phyloP scores from a whole-genome alignment of 2,113 vertebrate genomes.

The Calidris pugnax region DNA sequence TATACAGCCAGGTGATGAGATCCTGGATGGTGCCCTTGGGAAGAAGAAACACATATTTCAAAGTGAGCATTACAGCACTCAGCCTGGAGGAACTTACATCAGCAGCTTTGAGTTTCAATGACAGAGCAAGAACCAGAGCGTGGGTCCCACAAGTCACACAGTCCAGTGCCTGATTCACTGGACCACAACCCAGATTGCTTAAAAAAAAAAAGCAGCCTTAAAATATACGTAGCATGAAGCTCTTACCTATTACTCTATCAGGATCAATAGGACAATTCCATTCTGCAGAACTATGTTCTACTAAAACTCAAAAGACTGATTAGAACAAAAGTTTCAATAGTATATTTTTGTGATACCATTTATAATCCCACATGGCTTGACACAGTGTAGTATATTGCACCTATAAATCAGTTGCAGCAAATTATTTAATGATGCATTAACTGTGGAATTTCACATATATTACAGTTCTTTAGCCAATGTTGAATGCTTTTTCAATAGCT shows the following conservation, averaged over 20 bases:
- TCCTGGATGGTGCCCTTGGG: neutral
- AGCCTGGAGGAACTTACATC: neutral
- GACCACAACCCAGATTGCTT: neutral
- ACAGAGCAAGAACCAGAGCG: neutral
- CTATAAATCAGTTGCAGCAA: conserved; percentile 72
- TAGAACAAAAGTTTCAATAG: conserved; percentile 61
- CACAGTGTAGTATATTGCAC: conserved; percentile 61
- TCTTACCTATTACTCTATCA: conserved; percentile 1
- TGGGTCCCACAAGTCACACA: conserved; percentile 1
- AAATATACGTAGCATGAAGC: conserved; percentile 20
- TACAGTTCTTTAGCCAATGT: conserved; percentile 61
- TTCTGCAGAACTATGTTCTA: conserved; percentile 15
- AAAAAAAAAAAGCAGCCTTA: neutral
- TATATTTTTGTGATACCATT: conserved; percentile 67
- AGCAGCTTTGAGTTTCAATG: conserved; percentile 11
- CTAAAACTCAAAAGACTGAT: conserved; percentile 63
- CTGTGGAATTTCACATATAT: conserved; percentile 69
- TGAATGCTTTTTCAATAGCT: conserved; percentile 69
- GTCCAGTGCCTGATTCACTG: neutral
- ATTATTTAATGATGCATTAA: conserved; percentile 78
- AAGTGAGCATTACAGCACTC: neutral
- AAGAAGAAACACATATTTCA: neutral
- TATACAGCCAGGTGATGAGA: neutral
- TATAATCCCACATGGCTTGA: conserved; percentile 63
- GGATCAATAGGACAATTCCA: conserved; percentile 8